These are phyloP conservation scores for Hymenopus coronatus DNA, from an alignment of 2,888 invertebrate species.

Conservation along the genomic window DNA sequence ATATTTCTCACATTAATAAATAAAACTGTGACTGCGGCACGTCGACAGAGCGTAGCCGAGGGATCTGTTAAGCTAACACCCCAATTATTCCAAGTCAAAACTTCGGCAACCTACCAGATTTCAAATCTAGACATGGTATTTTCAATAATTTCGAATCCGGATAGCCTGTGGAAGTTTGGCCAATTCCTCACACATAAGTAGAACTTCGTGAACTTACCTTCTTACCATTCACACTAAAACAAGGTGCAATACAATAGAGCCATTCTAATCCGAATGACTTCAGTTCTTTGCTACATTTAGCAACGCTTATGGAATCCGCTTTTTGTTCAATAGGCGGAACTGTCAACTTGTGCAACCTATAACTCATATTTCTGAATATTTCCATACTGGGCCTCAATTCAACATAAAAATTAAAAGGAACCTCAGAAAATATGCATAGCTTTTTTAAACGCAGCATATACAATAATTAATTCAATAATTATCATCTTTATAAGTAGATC, in stretches of 20 bases:
- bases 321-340: neutral
- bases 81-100: too few species aligned
- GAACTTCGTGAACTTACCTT: conserved; percentile 40
- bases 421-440: neutral
- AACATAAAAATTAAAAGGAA: neutral
- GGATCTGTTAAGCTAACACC: too few species aligned
- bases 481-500: neutral
- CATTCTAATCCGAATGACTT: conserved; percentile 25
- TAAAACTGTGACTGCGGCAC: too few species aligned
- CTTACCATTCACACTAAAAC: conserved; percentile 48
- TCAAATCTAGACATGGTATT: too few species aligned
- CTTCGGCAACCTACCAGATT: too few species aligned
- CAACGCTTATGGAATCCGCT: neutral
- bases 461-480: neutral
- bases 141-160: too few species aligned
- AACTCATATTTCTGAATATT: neutral
- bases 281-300: neutral
- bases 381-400: neutral
- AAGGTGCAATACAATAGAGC: conserved; percentile 43
- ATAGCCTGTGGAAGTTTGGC: too few species aligned
- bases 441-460: neutral
- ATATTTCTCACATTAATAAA: too few species aligned
- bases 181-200: neutral
- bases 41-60: too few species aligned
- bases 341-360: neutral